These are phyloP conservation scores for Dendrocincla tyrannina DNA, from an alignment of 2,797 vertebrate genomes.

Conservation along the genomic window DNA sequence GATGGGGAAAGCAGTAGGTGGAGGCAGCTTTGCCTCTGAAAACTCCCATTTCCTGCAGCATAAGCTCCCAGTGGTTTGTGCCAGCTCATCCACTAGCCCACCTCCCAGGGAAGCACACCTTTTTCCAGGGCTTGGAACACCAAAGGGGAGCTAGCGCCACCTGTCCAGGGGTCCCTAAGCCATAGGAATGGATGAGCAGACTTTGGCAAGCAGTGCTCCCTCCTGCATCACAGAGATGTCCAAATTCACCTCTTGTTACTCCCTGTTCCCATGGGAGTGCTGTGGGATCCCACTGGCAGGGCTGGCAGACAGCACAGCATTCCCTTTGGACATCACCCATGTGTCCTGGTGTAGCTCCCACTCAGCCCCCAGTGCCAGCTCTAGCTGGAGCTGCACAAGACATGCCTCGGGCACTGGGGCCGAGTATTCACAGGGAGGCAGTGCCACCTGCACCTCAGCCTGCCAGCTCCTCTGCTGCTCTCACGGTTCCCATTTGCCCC, in stretches of 20 bases:
- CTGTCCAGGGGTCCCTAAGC: background rate
- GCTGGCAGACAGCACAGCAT: background rate
- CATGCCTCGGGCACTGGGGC: fast-evolving
- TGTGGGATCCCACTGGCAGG: background rate
- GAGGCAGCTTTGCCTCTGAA: background rate
- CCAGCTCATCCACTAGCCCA: background rate
- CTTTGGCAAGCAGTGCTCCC: fast-evolving
- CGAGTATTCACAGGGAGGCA: fast-evolving
- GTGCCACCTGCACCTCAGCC: background rate
- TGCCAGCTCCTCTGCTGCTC: background rate
- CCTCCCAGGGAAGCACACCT: background rate
- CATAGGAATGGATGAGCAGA: background rate
- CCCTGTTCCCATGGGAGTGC: background rate
- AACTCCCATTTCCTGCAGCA: background rate
- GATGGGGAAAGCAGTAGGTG: background rate
- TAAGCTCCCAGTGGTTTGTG: background rate
- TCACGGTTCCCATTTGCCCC: background rate
- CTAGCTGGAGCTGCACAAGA: background rate
- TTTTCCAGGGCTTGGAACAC: fast-evolving
- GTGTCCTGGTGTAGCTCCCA: background rate
- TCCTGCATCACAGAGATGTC: fast-evolving
- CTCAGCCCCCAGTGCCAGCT: background rate
- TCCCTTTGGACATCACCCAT: background rate
- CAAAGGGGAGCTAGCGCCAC: background rate
- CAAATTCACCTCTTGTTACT: fast-evolving